These are phyloP conservation scores for Girardinus metallicus DNA, from an alignment of 2,797 vertebrate species.

Conservation along the genomic window DNA sequence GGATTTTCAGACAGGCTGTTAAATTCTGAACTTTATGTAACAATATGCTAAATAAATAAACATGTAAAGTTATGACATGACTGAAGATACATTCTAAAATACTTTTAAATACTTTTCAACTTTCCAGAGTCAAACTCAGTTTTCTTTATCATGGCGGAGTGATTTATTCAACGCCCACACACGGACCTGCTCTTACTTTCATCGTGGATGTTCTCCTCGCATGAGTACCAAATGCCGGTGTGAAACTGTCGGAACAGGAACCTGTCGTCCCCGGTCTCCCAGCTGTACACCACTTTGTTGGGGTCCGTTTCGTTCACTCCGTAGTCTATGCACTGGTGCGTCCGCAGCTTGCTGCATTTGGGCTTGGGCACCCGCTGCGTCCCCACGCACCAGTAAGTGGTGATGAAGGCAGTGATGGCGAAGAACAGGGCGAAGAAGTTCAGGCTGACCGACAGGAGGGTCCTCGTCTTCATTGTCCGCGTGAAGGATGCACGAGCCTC, in stretches of 20 bases:
- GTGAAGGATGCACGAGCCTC: conserved; percentile 12
- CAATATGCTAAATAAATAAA: background rate
- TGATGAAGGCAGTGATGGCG: conserved; percentile 92
- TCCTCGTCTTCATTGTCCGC: conserved; percentile 88
- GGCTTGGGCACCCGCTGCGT: conserved; percentile 94
- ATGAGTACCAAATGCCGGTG: conserved; percentile 95
- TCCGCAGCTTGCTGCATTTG: conserved; percentile 88
- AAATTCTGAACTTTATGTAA: background rate
- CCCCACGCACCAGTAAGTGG: conserved; percentile 94
- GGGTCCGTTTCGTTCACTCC: conserved; percentile 88
- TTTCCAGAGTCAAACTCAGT: background rate
- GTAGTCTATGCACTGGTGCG: conserved; percentile 90
- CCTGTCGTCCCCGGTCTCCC: conserved; percentile 95
- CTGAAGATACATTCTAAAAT: background rate
- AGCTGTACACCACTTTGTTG: conserved; percentile 92
- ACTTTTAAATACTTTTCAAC: background rate
- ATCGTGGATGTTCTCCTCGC: conserved; percentile 91
- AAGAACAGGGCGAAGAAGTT: conserved; percentile 93
- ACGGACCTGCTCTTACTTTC: conserved; percentile 83
- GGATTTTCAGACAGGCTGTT: background rate
- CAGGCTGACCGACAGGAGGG: conserved; percentile 88
- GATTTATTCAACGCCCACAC: background rate
- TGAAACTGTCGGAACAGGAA: conserved; percentile 94
- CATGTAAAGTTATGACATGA: background rate
- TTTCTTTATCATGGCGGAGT: background rate